These are phyloP conservation scores for Corythaeola cristata DNA, from an alignment of 2,113 vertebrate genomes.

Conservation along the genomic window DNA sequence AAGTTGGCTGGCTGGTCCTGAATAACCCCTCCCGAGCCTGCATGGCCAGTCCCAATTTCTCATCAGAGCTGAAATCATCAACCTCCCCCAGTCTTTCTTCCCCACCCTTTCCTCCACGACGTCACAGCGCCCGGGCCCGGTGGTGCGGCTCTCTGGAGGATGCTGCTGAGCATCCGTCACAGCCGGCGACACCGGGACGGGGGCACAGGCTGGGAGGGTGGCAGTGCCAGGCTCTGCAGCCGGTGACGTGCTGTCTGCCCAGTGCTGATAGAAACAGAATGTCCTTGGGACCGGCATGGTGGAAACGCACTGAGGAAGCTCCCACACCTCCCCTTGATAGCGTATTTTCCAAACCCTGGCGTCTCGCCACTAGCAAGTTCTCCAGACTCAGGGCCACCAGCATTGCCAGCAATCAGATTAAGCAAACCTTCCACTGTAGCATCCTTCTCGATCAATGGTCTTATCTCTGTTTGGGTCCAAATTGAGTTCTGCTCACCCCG, in stretches of 20 bases:
- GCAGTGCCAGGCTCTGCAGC: neutral
- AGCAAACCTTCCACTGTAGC: neutral
- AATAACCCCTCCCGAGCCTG: neutral
- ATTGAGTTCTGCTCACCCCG: neutral
- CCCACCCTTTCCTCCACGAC: slow-evolving; percentile 40
- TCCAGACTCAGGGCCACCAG: neutral
- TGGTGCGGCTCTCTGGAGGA: neutral
- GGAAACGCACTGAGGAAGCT: neutral
- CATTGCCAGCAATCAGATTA: neutral
- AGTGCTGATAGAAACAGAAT: slow-evolving; percentile 28
- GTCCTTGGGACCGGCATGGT: neutral
- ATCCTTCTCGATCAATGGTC: neutral
- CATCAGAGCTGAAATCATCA: neutral
- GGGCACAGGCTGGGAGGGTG: fast-evolving
- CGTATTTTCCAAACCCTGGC: neutral
- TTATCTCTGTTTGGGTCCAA: neutral
- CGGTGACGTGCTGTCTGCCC: slow-evolving; percentile 44
- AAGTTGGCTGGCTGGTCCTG: neutral
- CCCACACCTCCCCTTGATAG: slow-evolving; percentile 10
- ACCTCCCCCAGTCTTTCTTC: neutral
- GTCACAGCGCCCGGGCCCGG: fast-evolving
- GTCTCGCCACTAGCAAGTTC: neutral
- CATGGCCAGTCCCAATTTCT: neutral
- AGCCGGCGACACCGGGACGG: fast-evolving
- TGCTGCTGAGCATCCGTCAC: neutral